phyloP scores from a whole-genome alignment of 2,888 invertebrate genomes.

The Aporophyla lueneburgensis region DNA sequence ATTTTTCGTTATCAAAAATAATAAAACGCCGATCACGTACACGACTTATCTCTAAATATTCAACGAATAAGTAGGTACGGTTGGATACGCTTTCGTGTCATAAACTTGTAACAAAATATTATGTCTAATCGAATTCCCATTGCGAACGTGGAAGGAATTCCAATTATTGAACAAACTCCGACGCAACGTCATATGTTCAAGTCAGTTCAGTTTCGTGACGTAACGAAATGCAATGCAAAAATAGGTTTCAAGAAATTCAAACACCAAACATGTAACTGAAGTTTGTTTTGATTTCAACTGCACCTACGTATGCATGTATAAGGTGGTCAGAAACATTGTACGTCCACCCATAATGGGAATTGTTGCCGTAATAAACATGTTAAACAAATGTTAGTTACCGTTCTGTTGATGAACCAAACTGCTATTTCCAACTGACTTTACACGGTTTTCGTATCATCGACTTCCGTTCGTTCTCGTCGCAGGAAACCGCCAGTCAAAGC shows the following conservation, averaged over 20 bases:
- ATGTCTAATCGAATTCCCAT: conserved; percentile 54
- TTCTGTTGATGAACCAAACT: conserved; percentile 71
- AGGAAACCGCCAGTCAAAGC: conserved; percentile 84
- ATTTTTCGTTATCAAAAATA: conserved; percentile 21
- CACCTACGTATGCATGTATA: conserved; percentile 36
- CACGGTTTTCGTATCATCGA: conserved; percentile 71
- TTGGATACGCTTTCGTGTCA: conserved; percentile 21
- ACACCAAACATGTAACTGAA: conserved; percentile 38
- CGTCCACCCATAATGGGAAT: conserved; percentile 60
- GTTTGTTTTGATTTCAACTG: conserved; percentile 55
- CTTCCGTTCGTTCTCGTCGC: conserved; percentile 77
- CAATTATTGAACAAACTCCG: conserved; percentile 40
- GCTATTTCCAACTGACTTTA: conserved; percentile 83
- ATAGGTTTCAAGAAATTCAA: conserved; percentile 45
- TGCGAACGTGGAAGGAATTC: conserved; percentile 40
- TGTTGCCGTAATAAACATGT: conserved; percentile 71
- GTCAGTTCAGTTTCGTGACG: conserved; percentile 27
- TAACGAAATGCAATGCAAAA: conserved; percentile 41
- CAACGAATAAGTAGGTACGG: conserved; percentile 16
- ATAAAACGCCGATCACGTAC: conserved; percentile 34
- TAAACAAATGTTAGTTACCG: conserved; percentile 80
- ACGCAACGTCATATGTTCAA: conserved; percentile 16
- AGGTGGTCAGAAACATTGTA: conserved; percentile 47
- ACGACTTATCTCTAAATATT: conserved; percentile 43
- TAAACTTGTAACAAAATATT: conserved; percentile 52